Conservation (phyloP, 2,797 vertebrate species). For the Adelosebastes latens region DNA sequence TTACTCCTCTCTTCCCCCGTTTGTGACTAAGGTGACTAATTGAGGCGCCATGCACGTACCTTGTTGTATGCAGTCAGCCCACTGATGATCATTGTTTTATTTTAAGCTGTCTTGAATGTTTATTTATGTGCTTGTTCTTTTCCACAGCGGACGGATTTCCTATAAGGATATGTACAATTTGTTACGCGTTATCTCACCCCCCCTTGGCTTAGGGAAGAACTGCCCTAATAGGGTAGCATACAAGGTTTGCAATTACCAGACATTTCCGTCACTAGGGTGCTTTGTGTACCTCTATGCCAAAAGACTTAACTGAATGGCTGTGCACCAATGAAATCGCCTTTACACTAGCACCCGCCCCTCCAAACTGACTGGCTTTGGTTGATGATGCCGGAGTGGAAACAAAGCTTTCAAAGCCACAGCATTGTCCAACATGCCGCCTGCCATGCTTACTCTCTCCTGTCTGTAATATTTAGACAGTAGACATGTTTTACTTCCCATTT, state of each 20-base stretch:
- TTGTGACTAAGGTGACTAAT: conserved; percentile 45
- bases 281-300: conserved; percentile 79
- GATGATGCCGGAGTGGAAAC: conserved; percentile 81
- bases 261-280: conserved; percentile 81
- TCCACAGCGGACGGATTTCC: conserved; percentile 93
- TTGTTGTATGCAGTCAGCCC: conserved; percentile 66
- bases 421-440: conserved; percentile 35
- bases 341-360: conserved; percentile 80
- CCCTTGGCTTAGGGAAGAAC: conserved; percentile 98
- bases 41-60: conserved; percentile 25
- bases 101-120: conserved; percentile 77
- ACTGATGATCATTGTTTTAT: conserved; percentile 70
- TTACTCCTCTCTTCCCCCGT: conserved; percentile 27
- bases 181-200: conserved; percentile 95
- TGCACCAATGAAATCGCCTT: conserved; percentile 88
- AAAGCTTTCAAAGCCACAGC: conserved; percentile 83
- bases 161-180: conserved; percentile 99
- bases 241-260: conserved; percentile 94
- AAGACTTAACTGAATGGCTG: conserved; percentile 84
- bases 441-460: conserved; percentile 29
- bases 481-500: neutral
- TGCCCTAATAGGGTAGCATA: conserved; percentile 98
- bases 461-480: neutral
- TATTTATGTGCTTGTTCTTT: conserved; percentile 85
- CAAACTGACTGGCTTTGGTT: conserved; percentile 88